Base-by-base conservation (phyloP, 2,797 vertebrate species). In the Eulemur albifrons region DNA sequence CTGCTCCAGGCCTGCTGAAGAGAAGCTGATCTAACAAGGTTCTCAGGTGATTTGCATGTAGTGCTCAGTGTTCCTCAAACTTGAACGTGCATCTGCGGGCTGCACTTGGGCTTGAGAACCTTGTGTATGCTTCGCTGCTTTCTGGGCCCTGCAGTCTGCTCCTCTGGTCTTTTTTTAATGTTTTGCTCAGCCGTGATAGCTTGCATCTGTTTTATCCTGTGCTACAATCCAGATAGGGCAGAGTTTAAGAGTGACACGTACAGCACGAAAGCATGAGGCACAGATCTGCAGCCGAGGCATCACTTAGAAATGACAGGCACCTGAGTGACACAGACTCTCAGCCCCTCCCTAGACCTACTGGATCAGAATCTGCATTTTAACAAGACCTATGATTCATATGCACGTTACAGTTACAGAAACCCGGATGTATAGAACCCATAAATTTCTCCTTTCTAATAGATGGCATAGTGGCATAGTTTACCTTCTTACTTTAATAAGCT, bases 401-500 rank as follows among this genome's bases (percentile, higher is more conserved):
- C 18, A 18, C 15, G 30, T 40, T 38, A 32, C 8, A 12, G 75
- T 38, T 8, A 23, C 27, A 54, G 43, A 70, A 82, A 52, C 35
- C 15, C 14, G 32, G 38, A 88, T 8, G 54, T 12, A 17, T 0
- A 65, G 45, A 69, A 38, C 20, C 30, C 90, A 85, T 35, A 23
- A 30, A 61, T 59, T 30, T 40, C 32, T 86, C 88, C 63, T 72
- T 89, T 67, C 70, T 83, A 70, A 88, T 35, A 88, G 72, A 89
- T 10, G 48, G 72, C 20, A 79, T 7, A 40, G 89, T 13, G 48
- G 72, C 20, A 79, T 10, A 40, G 72, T 70, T 63, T 75, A 54
- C 50, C 80, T 95, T 90, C 63, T 85, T 35, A 65, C 45, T 90
- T 83, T 86, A 83, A 63, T 86, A 89, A 97, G 75, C 59, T 52